Base-by-base conservation (phyloP, 1,140 invertebrate genomes). In the Anagrus nilaparvatae region DNA sequence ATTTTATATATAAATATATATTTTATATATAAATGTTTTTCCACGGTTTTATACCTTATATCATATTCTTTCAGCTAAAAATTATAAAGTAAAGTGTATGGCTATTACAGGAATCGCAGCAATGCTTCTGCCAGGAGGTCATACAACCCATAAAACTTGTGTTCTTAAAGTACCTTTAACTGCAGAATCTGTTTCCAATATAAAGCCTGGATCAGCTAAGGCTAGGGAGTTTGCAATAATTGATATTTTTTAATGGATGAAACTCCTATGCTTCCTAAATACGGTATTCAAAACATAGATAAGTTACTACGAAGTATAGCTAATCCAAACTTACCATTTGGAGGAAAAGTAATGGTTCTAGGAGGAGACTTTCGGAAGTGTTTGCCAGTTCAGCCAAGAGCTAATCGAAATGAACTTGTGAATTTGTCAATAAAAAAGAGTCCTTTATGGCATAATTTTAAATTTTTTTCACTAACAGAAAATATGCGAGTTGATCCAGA, bases 181-280 rank as follows among this genome's bases (percentile, higher is more conserved):
- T 9, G 12, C 3, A 6, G 39, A 32, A 27, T 43, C 47, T 4
- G 19, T 38, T 3, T 18, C 34, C 14, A 46, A 16, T 23, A 45
- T 49, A 9, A 49, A 42, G 62, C 27, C 67, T 63, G 36, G 60
- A 10, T 43, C 41, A 14, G n/a, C 21, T 19, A 25, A 36, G 23
- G 42, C 42, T 5, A 30, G 7, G 20, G 17, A 43, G 8, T 36
- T 43, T 28, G 19, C 5, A 45, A 37, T 41, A n/a, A 38, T 34
- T 8, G 16, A 28, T 20, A 18, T 56, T 17, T 49, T 55, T 41
- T 60, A 24, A 55, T 45, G 46, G 53, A 58, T 39, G 58, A 60
- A 40, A 53, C 48, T 5, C 43, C 49, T 1, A 54, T 55, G 54
- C 16, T 47, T 8, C 44, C 38, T n/a, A 23, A 21, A 30, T 41